Evolutionary conservation across 2,888 invertebrate species (phyloP).

Genomic region (Lasiommata megera): DNA sequence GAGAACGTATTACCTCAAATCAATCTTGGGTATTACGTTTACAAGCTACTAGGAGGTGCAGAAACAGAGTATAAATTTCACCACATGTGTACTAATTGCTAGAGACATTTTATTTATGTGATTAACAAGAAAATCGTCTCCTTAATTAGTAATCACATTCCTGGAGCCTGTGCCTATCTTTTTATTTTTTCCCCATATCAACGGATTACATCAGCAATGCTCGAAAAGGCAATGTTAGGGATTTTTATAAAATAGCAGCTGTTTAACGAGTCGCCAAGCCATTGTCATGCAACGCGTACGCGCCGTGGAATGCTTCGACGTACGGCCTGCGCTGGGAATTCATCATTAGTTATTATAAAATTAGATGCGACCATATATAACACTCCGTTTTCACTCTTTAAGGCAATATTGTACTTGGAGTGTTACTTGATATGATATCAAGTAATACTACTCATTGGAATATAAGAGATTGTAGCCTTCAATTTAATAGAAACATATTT

Average conservation of each 20-base stretch:
- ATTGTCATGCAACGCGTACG: conserved; percentile 17
- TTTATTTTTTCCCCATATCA: background rate
- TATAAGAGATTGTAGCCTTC: too few species aligned
- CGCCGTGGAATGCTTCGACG: conserved; percentile 14
- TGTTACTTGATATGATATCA: background rate
- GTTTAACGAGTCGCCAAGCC: conserved; percentile 5
- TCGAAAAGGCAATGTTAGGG: conserved; percentile 16
- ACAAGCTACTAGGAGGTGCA: too few species aligned
- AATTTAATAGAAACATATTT: too few species aligned
- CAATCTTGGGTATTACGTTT: too few species aligned
- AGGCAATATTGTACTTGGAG: background rate
- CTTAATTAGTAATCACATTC: too few species aligned
- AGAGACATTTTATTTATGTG: too few species aligned
- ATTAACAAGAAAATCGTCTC: too few species aligned
- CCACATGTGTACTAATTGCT: too few species aligned
- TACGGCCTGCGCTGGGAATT: conserved; percentile 13
- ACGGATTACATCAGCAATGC: conserved; percentile 19
- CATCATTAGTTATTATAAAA: conserved; percentile 17
- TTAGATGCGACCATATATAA: background rate
- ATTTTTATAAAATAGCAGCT: conserved; percentile 20
- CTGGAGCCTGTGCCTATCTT: background rate
- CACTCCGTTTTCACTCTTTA: background rate
- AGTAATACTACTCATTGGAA: background rate
- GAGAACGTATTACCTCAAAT: too few species aligned
- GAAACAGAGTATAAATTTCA: too few species aligned